Evolutionary conservation across 2,113 vertebrate genomes (phyloP), one percentile per base, ranked within the genome.

Genomic region (Archocentrus centrarchus): DNA sequence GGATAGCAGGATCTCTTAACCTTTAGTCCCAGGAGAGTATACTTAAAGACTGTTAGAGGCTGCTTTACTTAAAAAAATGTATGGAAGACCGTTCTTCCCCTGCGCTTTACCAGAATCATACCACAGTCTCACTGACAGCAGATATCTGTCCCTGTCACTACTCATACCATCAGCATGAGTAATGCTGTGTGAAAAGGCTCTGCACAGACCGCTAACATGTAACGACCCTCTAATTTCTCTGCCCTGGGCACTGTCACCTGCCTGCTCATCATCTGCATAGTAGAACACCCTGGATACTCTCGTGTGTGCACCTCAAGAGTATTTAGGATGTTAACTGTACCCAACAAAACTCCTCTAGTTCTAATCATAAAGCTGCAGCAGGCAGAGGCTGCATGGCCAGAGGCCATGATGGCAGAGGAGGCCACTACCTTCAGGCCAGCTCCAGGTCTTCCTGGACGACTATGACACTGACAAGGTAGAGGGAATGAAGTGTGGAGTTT

Each of bases 391-490:
- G 55, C 80, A 83, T 83, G 78, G 86, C 93, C 86, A 30, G 61
- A 79, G 90, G 93, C 90, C 78, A 77, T 61, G 62, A 92, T 94
- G 92, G 92, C 94, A 94, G 86, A 93, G 92, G 90, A 90, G 84
- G 90, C 93, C 82, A 50, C 81, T 90, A 44, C 77, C 95, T 86
- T 82, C 82, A 66, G 87, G 96, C 86, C 62, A 84, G 92, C 95
- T 87, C 55, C 22, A 5, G 91, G 94, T 85, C 80, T 76, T 89
- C 86, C 50, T 79, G 86, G 70, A 89, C 59, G 85, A 77, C 84
- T 59, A 13, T 93, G 91, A 92, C 92, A 92, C 90, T 91, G 90
- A 90, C 82, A 84, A 86, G 88, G 68, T 81, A 47, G 80, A 86
- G 59, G 68, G 14, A 88, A 75, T 63, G 58, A 84, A 82, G 73